Evolutionary conservation across 2,113 vertebrate species (phyloP), one percentile per base, ranked within the genome.

Genomic region (Phalacrocorax aristotelis): DNA sequence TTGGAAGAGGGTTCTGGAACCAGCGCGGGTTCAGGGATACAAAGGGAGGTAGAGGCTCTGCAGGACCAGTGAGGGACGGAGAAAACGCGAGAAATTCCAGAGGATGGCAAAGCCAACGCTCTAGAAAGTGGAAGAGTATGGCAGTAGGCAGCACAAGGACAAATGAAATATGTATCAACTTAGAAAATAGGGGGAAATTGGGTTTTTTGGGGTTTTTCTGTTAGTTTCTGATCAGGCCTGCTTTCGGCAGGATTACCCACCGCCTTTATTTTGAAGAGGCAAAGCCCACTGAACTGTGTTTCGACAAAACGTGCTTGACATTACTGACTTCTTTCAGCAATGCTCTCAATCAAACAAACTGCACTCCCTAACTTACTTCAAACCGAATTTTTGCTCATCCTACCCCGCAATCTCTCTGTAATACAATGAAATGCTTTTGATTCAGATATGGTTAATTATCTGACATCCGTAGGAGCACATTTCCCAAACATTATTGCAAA

Each of bases 121-220:
- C 15, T 34, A 29, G 30, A 32, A 42, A 48, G 14, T 7, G 8
- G 42, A 77, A 44, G 60, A 77, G 34, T 11, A 48, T 1, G 5
- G 51, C 44, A 58, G 58, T 3, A 60, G 32, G 58, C 60, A 84
- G 80, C 40, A 36, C 22, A 23, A 48, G 30, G 25, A 81, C 75
- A 36, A 71, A 22, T 4, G 15, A n/a, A 52, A 48, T 25, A 26
- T 1, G 5, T 5, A 38, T 4, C 14, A 18, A 8, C 71, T 72
- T 69, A 64, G 17, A 60, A 54, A 79, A 30, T 0, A 20, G 4
- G 2, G 32, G 27, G 36, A 48, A 78, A 48, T 10, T 17, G 51
- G 10, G 0, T 5, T 26, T 0, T 21, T 32, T 30, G 27, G 13
- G 10, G 2, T 2, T 23, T 36, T 9, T 36, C 32, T 38, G 34